These are phyloP conservation scores for Trichogramma evanescens DNA, from an alignment of 2,888 invertebrate genomes.

Conservation along the genomic window DNA sequence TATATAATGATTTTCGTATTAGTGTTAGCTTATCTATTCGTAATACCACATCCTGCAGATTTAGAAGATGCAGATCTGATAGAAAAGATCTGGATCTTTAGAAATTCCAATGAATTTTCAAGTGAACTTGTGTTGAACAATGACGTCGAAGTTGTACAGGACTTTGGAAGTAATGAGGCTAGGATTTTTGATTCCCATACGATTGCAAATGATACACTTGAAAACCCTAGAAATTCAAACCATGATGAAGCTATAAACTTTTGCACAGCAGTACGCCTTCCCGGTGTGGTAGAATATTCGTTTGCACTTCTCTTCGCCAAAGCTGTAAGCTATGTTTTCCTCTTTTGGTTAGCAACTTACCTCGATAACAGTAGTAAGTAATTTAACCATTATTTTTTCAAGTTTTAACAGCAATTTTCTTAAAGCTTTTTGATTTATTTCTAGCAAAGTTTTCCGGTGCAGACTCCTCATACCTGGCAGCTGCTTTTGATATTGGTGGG, in stretches of 20 bases:
- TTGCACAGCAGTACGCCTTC: constrained; percentile 51
- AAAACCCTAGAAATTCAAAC: constrained; percentile 28
- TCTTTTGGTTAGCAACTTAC: constrained; percentile 92
- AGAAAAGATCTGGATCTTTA: too few species aligned
- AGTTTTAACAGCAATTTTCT: background rate
- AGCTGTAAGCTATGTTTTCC: constrained; percentile 92
- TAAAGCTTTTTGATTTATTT: background rate
- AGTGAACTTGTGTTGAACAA: too few species aligned
- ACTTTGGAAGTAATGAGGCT: too few species aligned
- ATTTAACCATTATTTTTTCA: background rate
- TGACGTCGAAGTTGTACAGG: too few species aligned
- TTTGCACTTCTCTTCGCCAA: constrained; percentile 92
- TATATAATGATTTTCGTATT: constrained; percentile 68
- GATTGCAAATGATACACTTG: constrained; percentile 33
- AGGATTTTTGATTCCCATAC: constrained; percentile 30
- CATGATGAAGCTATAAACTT: constrained; percentile 32
- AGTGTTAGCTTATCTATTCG: constrained; percentile 71
- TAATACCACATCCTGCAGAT: constrained; percentile 74
- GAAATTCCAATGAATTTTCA: too few species aligned
- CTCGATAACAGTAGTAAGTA: constrained; percentile 77
- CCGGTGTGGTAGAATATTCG: constrained; percentile 90
- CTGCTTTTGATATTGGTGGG: constrained; percentile 84
- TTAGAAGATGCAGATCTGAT: too few species aligned
- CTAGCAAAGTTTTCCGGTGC: too few species aligned
- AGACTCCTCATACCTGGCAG: constrained; percentile 62